Evolutionary conservation across 2,888 invertebrate genomes (phyloP).

Genomic region (Caenorhabditis virilis): DNA sequence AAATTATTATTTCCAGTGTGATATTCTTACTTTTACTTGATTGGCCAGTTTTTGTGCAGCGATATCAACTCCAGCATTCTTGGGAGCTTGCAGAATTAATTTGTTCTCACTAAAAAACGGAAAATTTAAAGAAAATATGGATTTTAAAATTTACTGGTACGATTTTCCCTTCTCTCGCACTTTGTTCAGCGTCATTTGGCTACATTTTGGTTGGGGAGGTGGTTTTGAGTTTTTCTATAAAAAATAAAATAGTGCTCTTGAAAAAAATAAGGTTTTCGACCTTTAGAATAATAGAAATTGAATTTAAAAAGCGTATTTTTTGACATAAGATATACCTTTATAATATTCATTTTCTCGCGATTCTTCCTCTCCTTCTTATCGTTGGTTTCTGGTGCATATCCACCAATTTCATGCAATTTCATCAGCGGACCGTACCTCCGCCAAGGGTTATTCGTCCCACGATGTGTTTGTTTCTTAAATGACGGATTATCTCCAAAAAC

Average conservation of each 20-base stretch:
- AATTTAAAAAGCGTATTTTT: no score
- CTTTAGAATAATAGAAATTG: no score
- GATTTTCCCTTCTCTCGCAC: conserved; percentile 3
- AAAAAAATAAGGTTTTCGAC: no score
- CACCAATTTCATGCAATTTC: conserved; percentile 30
- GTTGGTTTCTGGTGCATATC: conserved; percentile 19
- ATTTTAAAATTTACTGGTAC: not conserved
- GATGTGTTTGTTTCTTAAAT: conserved; percentile 16
- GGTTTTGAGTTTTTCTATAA: conserved; percentile 20
- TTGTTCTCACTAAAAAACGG: conserved; percentile 11
- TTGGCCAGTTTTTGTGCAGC: conserved; percentile 24
- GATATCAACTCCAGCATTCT: conserved; percentile 8
- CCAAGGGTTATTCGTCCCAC: conserved; percentile 39
- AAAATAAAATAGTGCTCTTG: not conserved
- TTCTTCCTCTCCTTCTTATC: conserved; percentile 31
- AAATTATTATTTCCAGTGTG: not conserved
- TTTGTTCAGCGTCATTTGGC: conserved; percentile 32
- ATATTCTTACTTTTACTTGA: conserved; percentile 23
- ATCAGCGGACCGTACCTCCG: conserved; percentile 27
- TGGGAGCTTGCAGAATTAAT: conserved; percentile 14
- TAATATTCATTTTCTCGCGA: not conserved
- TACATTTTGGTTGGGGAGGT: conserved; percentile 12
- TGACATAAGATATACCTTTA: not conserved
- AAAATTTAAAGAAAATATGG: not conserved
- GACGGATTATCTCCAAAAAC: conserved; percentile 25